Base-by-base conservation (phyloP, 2,797 vertebrate species). In the Lacerta viridis region DNA sequence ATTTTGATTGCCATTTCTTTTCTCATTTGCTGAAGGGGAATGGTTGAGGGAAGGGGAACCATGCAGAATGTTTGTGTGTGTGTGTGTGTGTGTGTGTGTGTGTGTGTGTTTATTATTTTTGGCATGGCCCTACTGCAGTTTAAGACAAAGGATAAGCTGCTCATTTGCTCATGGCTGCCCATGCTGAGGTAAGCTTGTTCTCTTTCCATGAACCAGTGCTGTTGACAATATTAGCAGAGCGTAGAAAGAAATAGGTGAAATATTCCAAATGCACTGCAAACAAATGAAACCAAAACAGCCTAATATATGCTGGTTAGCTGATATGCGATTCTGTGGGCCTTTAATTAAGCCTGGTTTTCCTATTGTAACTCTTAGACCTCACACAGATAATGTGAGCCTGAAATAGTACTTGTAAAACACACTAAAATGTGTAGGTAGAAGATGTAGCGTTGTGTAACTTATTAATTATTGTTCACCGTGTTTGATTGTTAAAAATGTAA, bases 401-500 rank as follows among this genome's bases (percentile, higher is more conserved):
- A 88, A 83, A 76, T 75, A 87, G n/a, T 77, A 9, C 27, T 55
- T 83, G 41, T 83, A 77, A 55, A 55, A 64, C n/a, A 80, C 23
- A 46, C 72, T 5, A 11, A 77, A 88, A 83, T 46, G 23, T 86
- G 91, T 33, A 3, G 0, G 61, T 88, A 66, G 61, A 41, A 72
- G 1, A 36, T 83, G 84, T 89, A 93, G 88, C 86, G 2, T 83
- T 83, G 87, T 91, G 83, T 1, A 72, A 1, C 71, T 6, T 87
- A 61, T 55, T 92, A 89, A 85, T 91, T 90, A 79, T 69, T 83
- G 69, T 81, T 82, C 59, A 1, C 2, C 91, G 68, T 72, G 74
- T 80, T 83, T 80, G 25, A 91, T 88, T 92, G 77, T 50, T 84
- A 50, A 3, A 74, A 89, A 91, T 15, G 5, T 85, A 92, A 92